A percentile compares a stretch with the other conserved stretches of the same genome.
phyloP scores from a whole-genome alignment of 1,140 invertebrate species.

The Rhopalosiphum maidis region DNA sequence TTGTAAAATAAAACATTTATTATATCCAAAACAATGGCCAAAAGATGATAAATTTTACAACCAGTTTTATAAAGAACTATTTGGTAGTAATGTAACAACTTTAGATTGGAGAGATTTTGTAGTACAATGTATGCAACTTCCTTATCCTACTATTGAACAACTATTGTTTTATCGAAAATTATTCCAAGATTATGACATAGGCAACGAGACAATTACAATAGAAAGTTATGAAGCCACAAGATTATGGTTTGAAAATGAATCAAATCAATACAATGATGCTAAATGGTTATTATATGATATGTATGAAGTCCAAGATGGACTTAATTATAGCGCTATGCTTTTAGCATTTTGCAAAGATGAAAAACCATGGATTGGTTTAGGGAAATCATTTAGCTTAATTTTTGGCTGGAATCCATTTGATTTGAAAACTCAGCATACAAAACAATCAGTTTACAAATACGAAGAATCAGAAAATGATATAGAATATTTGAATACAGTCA shows the following conservation, averaged over 20 bases:
- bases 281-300: constrained; percentile 40
- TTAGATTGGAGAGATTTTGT: constrained; percentile 48
- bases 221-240: neutral
- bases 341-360: constrained; percentile 44
- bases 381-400: constrained; percentile 32
- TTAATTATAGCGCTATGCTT: constrained; percentile 38
- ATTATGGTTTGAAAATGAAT: constrained; percentile 46
- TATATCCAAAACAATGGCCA: constrained; percentile 29
- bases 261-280: neutral
- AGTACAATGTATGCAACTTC: constrained; percentile 32
- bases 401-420: constrained; percentile 26
- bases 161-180: constrained; percentile 19
- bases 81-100: constrained; percentile 21
- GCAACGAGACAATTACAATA: constrained; percentile 19
- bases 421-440: neutral
- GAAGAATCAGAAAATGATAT: neutral
- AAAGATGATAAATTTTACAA: neutral
- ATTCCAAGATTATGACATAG: constrained; percentile 10
- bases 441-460: neutral
- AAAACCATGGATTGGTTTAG: constrained; percentile 22
- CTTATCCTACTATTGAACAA: constrained; percentile 6
- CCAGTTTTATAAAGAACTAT: neutral
- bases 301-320: constrained; percentile 26
- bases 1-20: neutral
- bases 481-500: neutral